Conservation (phyloP, 92 coral and sea anemone species). For the Epizoanthus illoricatus region DNA sequence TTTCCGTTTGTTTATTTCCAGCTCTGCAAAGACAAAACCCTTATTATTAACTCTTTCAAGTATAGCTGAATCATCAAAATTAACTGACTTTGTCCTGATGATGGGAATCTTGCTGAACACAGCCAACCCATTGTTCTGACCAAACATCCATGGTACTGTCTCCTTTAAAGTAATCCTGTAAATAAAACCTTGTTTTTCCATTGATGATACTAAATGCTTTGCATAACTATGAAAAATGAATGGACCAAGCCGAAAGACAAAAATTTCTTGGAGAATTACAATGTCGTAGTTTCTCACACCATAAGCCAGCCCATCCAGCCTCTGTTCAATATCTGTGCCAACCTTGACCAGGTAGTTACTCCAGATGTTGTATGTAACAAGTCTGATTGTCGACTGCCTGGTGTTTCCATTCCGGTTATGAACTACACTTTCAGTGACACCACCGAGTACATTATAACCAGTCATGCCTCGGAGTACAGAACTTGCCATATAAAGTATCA, state of each 20-base stretch:
- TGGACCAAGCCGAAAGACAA: conserved; percentile 63
- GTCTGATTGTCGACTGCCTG: conserved; percentile 5
- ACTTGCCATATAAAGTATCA: conserved; percentile 3
- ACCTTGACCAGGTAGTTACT: conserved; percentile 40
- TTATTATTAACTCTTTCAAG: conserved; percentile 51
- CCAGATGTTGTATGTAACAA: conserved; percentile 76
- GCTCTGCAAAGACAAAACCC: conserved; percentile 69
- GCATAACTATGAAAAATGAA: conserved; percentile 61
- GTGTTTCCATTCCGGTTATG: not conserved
- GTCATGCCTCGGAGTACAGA: conserved; percentile 12
- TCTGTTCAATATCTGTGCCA: conserved; percentile 41
- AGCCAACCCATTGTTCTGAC: conserved; percentile 68
- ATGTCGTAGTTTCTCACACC: conserved; percentile 65
- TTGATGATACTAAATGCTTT: conserved; percentile 45
- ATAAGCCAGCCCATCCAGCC: conserved; percentile 63
- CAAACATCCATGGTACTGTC: conserved; percentile 56
- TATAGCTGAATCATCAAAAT: conserved; percentile 39
- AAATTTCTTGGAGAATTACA: conserved; percentile 70
- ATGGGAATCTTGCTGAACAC: conserved; percentile 75
- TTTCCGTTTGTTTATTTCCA: conserved; percentile 23
- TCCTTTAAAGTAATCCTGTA: conserved; percentile 53
- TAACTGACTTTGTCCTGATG: conserved; percentile 33
- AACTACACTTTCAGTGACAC: not conserved
- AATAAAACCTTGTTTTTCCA: conserved; percentile 63
- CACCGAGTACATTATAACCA: not conserved